Conservation (phyloP, 1,140 invertebrate genomes). For the Telenomus remus region DNA sequence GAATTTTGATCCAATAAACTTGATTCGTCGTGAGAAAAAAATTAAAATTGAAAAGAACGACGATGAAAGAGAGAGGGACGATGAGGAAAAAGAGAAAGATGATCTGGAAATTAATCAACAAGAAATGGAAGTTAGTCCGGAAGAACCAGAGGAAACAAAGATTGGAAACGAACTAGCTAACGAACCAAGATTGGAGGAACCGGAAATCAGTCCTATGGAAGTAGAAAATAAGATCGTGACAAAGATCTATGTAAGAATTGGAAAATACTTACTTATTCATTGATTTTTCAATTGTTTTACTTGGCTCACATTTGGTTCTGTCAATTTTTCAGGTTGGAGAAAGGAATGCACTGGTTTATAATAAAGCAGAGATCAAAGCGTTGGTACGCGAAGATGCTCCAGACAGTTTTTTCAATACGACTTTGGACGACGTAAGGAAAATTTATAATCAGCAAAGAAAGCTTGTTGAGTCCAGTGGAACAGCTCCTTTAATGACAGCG, state of each 20-base stretch:
- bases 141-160: conserved; percentile 31
- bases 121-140: conserved; percentile 2
- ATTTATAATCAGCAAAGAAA: conserved; percentile 83
- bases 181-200: conserved; percentile 20
- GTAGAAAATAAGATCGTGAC: not conserved
- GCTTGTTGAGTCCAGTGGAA: conserved; percentile 78
- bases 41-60: conserved; percentile 13
- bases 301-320: no score
- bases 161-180: conserved; percentile 57
- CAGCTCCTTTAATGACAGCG: conserved; percentile 81
- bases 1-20: conserved; percentile 13
- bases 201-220: conserved; percentile 14
- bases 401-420: conserved; percentile 90
- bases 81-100: conserved; percentile 58
- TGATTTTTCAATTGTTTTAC: not conserved
- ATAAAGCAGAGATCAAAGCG: conserved; percentile 77
- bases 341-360: conserved; percentile 82
- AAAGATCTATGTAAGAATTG: conserved; percentile 29
- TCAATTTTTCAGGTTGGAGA: conserved; percentile 81
- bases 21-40: conserved; percentile 33
- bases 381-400: conserved; percentile 80
- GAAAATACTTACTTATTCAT: no score
- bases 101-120: conserved; percentile 51
- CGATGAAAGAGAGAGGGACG: conserved; percentile 17
- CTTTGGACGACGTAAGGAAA: conserved; percentile 84